A percentile compares a stretch with the other conserved stretches of the same genome.
Conservation (phyloP, 1,140 invertebrate genomes). For the Helicoverpa armigera region DNA sequence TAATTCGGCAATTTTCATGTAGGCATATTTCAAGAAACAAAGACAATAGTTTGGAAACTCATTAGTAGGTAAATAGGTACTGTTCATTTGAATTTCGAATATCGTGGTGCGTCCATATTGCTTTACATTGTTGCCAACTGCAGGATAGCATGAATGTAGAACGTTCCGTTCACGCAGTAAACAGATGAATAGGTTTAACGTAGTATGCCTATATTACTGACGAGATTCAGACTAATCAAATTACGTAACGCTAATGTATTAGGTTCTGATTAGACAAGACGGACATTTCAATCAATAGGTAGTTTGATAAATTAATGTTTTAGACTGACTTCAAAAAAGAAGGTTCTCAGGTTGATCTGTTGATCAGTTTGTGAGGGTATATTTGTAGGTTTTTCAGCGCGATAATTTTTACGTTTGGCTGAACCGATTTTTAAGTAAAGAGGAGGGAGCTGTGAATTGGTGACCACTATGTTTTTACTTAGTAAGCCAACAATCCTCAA, state of each 20-base stretch:
- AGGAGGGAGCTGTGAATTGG: too few species aligned
- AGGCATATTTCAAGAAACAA: too few species aligned
- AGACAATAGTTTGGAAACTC: too few species aligned
- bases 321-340: not conserved
- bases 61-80: too few species aligned
- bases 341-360: too few species aligned
- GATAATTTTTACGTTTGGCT: too few species aligned
- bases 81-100: not conserved
- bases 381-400: too few species aligned
- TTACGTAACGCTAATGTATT: constrained; percentile 21
- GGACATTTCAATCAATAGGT: not conserved
- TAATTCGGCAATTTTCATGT: too few species aligned
- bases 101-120: not conserved
- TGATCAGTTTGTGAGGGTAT: too few species aligned
- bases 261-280: not conserved
- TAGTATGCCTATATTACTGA: not conserved
- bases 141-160: not conserved
- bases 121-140: not conserved
- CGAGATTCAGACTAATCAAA: not conserved
- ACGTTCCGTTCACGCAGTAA: not conserved
- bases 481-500: not conserved
- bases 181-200: not conserved
- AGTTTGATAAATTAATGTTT: not conserved
- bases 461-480: too few species aligned
- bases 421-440: too few species aligned